phyloP scores from a whole-genome alignment of 2,113 vertebrate species.

The Onychostruthus taczanowskii region DNA sequence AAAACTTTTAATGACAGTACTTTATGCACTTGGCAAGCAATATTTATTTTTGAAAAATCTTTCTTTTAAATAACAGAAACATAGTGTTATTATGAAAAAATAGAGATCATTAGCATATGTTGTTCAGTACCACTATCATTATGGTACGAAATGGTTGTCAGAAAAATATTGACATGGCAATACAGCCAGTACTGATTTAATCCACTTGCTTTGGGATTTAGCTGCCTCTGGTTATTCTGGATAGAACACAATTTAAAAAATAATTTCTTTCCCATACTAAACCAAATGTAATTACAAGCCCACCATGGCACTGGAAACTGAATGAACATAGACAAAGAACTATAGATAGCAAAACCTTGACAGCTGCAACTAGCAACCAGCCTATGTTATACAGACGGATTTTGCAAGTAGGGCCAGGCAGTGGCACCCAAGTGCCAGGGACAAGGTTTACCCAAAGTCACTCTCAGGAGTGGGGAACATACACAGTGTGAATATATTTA shows the following conservation, averaged over 20 bases:
- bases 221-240: not conserved
- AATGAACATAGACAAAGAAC: not conserved
- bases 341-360: not conserved
- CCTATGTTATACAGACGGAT: not conserved
- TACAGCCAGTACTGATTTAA: not conserved
- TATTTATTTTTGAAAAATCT: not conserved
- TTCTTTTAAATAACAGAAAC: not conserved
- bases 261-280: not conserved
- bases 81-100: not conserved
- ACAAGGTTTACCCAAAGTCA: not conserved
- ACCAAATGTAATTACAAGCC: not conserved
- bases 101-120: not conserved
- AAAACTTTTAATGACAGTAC: not conserved
- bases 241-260: not conserved
- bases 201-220: not conserved
- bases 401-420: not conserved
- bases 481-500: not conserved
- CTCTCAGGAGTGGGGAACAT: not conserved
- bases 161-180: not conserved
- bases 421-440: not conserved
- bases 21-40: not conserved
- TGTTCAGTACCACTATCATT: not conserved
- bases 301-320: not conserved
- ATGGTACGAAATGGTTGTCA: not conserved
- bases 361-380: not conserved